Percentiles rank a stretch among this genome's conserved stretches.
phyloP scores from a whole-genome alignment of 2,888 invertebrate species.

The Nycteola revayana region DNA sequence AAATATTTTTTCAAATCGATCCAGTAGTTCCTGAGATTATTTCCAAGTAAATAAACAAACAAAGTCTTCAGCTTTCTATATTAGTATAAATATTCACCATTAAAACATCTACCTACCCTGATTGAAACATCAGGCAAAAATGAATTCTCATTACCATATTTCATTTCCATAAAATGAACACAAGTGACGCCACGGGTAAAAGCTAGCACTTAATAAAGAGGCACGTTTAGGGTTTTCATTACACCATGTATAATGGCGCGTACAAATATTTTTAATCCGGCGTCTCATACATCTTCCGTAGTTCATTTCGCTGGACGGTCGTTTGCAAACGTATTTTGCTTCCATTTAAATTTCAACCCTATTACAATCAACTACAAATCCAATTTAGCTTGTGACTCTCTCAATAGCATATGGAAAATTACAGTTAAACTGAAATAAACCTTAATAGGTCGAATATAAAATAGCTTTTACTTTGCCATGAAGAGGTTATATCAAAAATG shows the following conservation, averaged over 20 bases:
- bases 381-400: constrained; percentile 10
- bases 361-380: constrained; percentile 10
- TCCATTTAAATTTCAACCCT: constrained; percentile 35
- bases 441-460: background rate
- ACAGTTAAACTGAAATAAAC: background rate
- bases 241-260: constrained; percentile 79
- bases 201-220: constrained; percentile 69
- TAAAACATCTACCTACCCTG: too few relatives aligned
- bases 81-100: too few relatives aligned
- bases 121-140: too few relatives aligned
- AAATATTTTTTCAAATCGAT: too few relatives aligned
- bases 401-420: constrained; percentile 4
- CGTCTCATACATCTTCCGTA: constrained; percentile 78
- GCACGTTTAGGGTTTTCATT: constrained; percentile 75
- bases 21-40: too few relatives aligned
- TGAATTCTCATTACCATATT: too few relatives aligned
- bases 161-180: too few relatives aligned
- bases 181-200: constrained; percentile 20
- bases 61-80: too few relatives aligned
- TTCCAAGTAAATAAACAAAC: too few relatives aligned
- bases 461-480: background rate
- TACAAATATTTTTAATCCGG: constrained; percentile 81
- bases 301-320: constrained; percentile 73
- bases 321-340: constrained; percentile 49
- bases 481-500: constrained; percentile 40